Conservation (phyloP, 2,888 invertebrate species). For the Tromatobia lineatoria region DNA sequence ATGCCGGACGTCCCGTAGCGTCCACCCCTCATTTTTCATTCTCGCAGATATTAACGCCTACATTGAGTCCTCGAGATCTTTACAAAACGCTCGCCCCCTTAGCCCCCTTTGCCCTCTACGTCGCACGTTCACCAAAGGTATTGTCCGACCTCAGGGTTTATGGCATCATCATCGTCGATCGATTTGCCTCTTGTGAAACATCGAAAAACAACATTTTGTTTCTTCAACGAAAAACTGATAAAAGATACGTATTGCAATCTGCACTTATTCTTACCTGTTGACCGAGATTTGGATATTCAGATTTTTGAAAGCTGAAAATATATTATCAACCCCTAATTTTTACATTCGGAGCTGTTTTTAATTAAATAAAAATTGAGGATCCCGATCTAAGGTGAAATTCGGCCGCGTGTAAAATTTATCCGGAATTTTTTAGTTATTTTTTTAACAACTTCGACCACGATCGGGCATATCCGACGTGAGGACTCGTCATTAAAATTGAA, state of each 20-base stretch:
- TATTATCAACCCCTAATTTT: no score
- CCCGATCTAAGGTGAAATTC: no score
- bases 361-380: no score
- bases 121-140: constrained; percentile 52
- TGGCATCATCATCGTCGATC: constrained; percentile 70
- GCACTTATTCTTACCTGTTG: neutral
- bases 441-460: no score
- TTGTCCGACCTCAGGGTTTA: constrained; percentile 54
- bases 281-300: neutral
- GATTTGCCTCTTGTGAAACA: constrained; percentile 56
- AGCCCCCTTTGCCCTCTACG: neutral
- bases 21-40: constrained; percentile 79
- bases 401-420: no score
- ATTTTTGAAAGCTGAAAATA: neutral
- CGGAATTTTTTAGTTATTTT: no score
- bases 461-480: no score
- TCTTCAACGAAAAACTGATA: constrained; percentile 29
- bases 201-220: constrained; percentile 41
- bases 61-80: constrained; percentile 76
- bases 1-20: constrained; percentile 76
- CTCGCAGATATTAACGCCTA: constrained; percentile 78
- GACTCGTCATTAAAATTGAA: no score
- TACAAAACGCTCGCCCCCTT: constrained; percentile 72
- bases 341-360: no score
- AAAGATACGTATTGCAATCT: constrained; percentile 18